Percentiles rank a stretch among this genome's conserved stretches.
Conservation (phyloP, 2,888 invertebrate genomes). For the Allolobophora icterica region DNA sequence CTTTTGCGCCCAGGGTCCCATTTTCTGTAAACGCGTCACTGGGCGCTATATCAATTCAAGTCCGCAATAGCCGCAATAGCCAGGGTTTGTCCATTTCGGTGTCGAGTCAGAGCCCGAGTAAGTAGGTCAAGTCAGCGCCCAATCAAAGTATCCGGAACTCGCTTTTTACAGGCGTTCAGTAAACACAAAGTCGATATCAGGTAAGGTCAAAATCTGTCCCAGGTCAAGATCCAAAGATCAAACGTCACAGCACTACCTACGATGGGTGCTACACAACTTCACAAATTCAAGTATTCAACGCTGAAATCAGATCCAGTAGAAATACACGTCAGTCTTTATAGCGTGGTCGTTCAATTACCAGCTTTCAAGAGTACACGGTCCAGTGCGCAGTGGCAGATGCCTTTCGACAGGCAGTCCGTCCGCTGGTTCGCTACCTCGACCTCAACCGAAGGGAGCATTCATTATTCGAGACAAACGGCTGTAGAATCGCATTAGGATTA, state of each 20-base stretch:
- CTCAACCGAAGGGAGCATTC: constrained; percentile 8
- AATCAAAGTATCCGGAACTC: too few relatives aligned
- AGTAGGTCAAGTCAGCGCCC: too few relatives aligned
- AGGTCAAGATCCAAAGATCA: not conserved
- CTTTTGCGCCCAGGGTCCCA: too few relatives aligned
- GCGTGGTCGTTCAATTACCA: not conserved
- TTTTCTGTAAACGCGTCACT: too few relatives aligned
- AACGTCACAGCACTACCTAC: not conserved
- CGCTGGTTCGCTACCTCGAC: not conserved
- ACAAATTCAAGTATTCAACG: not conserved
- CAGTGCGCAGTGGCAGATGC: not conserved
- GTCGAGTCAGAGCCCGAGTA: too few relatives aligned
- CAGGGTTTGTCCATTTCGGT: too few relatives aligned
- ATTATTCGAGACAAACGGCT: constrained; percentile 17
- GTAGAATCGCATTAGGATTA: not conserved
- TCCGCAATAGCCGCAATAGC: too few relatives aligned
- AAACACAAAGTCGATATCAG: not conserved
- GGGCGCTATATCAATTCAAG: too few relatives aligned
- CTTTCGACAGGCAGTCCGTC: not conserved
- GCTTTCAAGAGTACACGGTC: not conserved
- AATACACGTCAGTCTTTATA: not conserved
- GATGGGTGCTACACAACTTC: not conserved
- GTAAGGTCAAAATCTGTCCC: not conserved
- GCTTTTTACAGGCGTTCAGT: not conserved
- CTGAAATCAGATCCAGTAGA: not conserved